Evolutionary conservation across 2,797 vertebrate genomes (phyloP), one percentile per base, ranked within the genome.

Genomic region (Pipistrellus pygmaeus): DNA sequence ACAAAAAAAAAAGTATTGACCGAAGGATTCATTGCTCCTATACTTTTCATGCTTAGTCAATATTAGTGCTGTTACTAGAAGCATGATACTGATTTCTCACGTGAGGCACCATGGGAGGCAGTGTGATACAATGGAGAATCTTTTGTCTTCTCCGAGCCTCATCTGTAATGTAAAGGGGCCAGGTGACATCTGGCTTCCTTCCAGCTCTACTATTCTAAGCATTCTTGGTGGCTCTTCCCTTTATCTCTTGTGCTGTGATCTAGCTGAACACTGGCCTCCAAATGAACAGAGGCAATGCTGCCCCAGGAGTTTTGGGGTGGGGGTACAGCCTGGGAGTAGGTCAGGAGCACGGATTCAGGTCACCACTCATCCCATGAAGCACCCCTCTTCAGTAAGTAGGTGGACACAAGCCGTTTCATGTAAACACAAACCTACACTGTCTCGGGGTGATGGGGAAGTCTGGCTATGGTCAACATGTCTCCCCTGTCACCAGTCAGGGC

Each of bases 51-150:
- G 57, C 51, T 48, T 48, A n/a, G 27, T 71, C 76, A 88, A 6
- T 85, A 81, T 25, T 38, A 73, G 46, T 53, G 17, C 25, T 78
- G n/a, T 55, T 44, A 84, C 71, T 62, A 90, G 88, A 91, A 87
- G 64, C 6, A 5, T 72, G 30, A 48, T 69, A 41, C 4, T 87
- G 35, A 77, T 69, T 73, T 77, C 57, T 84, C 73, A 83, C 1
- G 32, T 10, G 9, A n/a, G 2, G 68, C 3, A 64, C 41, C 38
- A 15, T 0, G 10, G 35, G 30, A 84, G 20, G 41, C 15, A 11
- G 15, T 8, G 30, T 44, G 27, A 17, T 71, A 32, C 6, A 57
- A 90, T 2, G 27, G 51, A 75, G 64, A 94, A 41, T 1, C 46
- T n/a, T 68, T 83, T 23, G 23, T 73, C 20, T n/a, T 94, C 73